Evolutionary conservation across 2,113 vertebrate genomes (phyloP).

Genomic region (Crotalus viridis): DNA sequence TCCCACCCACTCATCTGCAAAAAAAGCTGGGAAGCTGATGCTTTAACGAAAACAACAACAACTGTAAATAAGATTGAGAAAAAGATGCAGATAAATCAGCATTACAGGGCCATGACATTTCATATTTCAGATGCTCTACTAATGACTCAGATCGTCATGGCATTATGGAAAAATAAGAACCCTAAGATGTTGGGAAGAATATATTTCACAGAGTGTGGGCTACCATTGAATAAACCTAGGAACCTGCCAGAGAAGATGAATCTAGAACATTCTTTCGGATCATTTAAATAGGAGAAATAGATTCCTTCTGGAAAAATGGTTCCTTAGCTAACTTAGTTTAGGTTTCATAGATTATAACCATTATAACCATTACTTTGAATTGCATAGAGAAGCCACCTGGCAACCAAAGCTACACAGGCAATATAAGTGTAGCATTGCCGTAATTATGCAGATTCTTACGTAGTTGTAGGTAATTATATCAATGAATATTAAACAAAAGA

Average conservation of each 20-base stretch:
- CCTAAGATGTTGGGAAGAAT: background rate
- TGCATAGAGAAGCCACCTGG: background rate
- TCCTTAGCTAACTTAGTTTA: background rate
- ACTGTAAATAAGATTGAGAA: background rate
- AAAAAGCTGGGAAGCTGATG: background rate
- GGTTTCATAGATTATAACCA: background rate
- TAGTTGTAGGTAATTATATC: background rate
- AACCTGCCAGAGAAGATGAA: background rate
- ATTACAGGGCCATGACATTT: background rate
- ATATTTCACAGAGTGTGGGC: background rate
- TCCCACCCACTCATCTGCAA: background rate
- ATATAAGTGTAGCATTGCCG: background rate
- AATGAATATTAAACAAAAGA: background rate
- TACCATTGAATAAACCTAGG: background rate
- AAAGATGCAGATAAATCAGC: background rate
- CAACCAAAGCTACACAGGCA: background rate
- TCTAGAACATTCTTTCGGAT: background rate
- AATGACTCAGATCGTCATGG: background rate
- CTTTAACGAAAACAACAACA: background rate
- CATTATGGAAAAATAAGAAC: background rate
- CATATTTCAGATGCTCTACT: background rate
- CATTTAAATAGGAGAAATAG: background rate
- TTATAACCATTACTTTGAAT: background rate
- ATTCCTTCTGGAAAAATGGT: background rate
- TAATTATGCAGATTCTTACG: background rate